Conservation (phyloP, 1,140 invertebrate genomes). For the Rhyzopertha dominica region DNA sequence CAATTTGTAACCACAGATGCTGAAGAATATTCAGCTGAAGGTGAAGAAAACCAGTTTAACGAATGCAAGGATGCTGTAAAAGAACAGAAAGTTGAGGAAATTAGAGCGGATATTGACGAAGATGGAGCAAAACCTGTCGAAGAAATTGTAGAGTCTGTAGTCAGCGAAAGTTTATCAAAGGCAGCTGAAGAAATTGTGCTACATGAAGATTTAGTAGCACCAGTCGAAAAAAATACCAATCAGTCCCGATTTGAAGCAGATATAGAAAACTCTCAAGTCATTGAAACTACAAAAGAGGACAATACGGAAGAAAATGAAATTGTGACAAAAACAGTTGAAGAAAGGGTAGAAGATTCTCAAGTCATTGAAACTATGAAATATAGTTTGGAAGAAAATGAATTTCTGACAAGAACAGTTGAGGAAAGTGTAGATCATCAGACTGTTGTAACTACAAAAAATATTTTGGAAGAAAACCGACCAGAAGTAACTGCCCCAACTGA, state of each 20-base stretch:
- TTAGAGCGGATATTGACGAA: not conserved
- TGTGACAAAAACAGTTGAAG: not conserved
- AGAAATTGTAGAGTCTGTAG: conserved; percentile 1
- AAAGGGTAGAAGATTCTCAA: conserved; percentile 1
- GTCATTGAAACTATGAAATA: not conserved
- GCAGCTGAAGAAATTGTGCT: not conserved
- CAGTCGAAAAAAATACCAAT: not conserved
- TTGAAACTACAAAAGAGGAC: not conserved
- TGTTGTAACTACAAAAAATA: not conserved
- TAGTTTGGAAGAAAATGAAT: conserved; percentile 4
- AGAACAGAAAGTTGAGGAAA: not conserved
- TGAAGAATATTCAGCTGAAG: conserved; percentile 1
- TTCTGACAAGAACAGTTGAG: not conserved
- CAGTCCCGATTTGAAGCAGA: not conserved
- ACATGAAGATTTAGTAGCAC: not conserved
- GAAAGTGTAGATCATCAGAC: not conserved
- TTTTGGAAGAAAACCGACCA: not conserved
- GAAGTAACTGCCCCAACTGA: no score
- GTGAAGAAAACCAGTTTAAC: no score
- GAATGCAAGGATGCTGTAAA: no score
- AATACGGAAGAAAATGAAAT: conserved; percentile 7
- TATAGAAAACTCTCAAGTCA: not conserved
- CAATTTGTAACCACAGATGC: no score
- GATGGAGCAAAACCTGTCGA: not conserved
- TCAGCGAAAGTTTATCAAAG: not conserved